These are phyloP conservation scores for Mustelus asterias DNA, from an alignment of 2,113 vertebrate species.

Conservation along the genomic window DNA sequence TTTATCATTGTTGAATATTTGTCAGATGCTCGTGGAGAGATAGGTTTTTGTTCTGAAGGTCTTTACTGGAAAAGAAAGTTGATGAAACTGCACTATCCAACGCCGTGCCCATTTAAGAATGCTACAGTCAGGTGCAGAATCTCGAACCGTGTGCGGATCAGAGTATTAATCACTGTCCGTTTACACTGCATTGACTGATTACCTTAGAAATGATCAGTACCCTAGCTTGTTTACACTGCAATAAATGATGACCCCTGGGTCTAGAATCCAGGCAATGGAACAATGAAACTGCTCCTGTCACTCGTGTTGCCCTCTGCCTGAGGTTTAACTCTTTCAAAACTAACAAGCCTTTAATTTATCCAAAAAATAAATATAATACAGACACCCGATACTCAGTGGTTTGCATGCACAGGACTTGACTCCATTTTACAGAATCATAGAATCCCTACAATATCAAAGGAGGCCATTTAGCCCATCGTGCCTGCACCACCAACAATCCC, in stretches of 20 bases:
- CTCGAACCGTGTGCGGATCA: neutral
- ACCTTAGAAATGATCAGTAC: neutral
- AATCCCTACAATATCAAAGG: too few species aligned
- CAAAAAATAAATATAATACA: neutral
- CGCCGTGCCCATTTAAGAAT: neutral
- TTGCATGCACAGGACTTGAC: neutral
- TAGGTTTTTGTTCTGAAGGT: neutral
- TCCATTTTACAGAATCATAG: neutral
- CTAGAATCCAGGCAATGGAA: neutral
- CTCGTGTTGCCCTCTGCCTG: neutral
- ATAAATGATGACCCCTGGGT: neutral
- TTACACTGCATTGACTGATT: neutral
- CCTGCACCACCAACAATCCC: too few species aligned
- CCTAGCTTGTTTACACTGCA: neutral
- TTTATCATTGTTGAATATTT: neutral
- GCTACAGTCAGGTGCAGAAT: neutral
- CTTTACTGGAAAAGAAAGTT: neutral
- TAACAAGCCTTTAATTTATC: neutral
- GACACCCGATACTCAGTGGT: neutral
- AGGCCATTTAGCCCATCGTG: too few species aligned
- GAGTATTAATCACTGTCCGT: neutral
- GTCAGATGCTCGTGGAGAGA: neutral
- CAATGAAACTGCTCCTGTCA: neutral
- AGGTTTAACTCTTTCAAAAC: neutral
- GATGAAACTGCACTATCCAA: neutral